phyloP scores from a whole-genome alignment of 2,888 invertebrate species.

The Sesamia inferens region DNA sequence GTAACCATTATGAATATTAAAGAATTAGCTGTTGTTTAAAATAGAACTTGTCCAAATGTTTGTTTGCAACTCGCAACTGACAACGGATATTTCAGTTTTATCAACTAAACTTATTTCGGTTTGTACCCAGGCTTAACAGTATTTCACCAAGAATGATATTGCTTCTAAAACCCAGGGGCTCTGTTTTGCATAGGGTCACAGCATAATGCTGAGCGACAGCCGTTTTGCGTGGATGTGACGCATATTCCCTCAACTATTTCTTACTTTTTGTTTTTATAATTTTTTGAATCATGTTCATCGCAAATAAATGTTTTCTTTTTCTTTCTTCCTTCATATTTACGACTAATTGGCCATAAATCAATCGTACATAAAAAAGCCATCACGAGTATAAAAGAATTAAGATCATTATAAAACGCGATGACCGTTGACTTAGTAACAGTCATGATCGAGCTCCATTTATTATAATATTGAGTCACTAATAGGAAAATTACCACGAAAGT shows the following conservation, averaged over 20 bases:
- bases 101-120: neutral
- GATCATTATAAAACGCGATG: constrained; percentile 26
- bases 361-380: constrained; percentile 34
- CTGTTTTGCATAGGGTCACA: too few relatives aligned
- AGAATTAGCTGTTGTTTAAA: neutral
- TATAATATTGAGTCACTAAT: constrained; percentile 49
- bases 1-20: neutral
- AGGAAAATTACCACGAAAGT: constrained; percentile 61
- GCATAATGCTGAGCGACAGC: too few relatives aligned
- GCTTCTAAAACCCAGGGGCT: too few relatives aligned
- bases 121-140: constrained; percentile 5
- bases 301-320: too few relatives aligned
- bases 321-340: constrained; percentile 31
- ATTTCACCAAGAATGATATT: too few relatives aligned
- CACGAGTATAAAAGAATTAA: constrained; percentile 6
- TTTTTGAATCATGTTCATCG: too few relatives aligned
- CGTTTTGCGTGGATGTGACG: too few relatives aligned
- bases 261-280: too few relatives aligned
- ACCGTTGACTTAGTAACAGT: constrained; percentile 30
- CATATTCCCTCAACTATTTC: too few relatives aligned
- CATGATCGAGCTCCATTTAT: constrained; percentile 35
- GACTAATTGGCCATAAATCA: constrained; percentile 25
- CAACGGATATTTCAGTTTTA: neutral
- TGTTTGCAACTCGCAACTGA: neutral
- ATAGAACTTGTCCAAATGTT: neutral